Evolutionary conservation across 2,113 vertebrate genomes (phyloP).

Genomic region (Chaetodon auriga): DNA sequence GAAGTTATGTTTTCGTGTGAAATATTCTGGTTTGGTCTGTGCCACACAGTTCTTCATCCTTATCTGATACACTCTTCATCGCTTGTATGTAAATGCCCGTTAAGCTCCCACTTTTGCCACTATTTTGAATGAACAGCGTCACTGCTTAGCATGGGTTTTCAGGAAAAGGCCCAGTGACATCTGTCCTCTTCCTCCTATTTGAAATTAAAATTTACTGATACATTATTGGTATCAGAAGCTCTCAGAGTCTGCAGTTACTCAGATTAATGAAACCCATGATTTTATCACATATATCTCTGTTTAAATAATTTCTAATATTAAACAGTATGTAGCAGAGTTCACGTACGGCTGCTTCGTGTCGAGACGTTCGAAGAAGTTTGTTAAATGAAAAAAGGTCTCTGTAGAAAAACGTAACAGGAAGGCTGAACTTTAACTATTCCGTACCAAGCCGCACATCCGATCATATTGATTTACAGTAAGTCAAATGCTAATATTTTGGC

Average conservation of each 20-base stretch:
- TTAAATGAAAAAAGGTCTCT: neutral
- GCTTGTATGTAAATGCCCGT: too few species aligned
- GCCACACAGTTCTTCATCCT: too few species aligned
- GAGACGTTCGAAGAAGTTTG: neutral
- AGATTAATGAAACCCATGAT: neutral
- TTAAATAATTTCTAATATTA: neutral
- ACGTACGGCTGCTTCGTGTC: neutral
- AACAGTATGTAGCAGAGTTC: neutral
- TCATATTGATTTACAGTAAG: neutral
- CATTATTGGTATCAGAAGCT: neutral
- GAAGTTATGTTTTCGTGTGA: too few species aligned
- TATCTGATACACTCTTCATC: too few species aligned
- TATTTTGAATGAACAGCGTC: too few species aligned
- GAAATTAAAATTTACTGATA: too few species aligned
- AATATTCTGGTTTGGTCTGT: too few species aligned
- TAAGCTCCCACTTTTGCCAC: too few species aligned
- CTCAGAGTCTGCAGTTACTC: neutral
- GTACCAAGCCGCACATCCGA: neutral
- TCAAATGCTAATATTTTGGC: neutral
- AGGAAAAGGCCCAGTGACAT: too few species aligned
- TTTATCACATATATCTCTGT: neutral
- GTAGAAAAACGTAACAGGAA: neutral
- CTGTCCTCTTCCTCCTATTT: neutral
- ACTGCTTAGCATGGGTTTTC: too few species aligned
- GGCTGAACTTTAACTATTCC: neutral